Base-by-base conservation (phyloP, 92 coral and sea anemone genomes). In the Umimayanthus chanpuru region DNA sequence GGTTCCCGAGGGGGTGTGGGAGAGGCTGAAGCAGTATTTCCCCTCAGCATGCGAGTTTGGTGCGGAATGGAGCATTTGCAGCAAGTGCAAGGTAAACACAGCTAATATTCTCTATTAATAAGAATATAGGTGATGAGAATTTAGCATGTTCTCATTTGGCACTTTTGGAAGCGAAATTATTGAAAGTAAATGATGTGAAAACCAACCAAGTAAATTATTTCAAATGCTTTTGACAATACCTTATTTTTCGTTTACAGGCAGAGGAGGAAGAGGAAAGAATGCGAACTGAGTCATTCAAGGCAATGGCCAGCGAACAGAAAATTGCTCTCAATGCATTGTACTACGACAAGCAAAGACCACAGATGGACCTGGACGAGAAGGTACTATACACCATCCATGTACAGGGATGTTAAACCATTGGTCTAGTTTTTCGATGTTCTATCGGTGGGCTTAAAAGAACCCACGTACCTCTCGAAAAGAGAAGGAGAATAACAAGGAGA, bases 341-440 rank as follows among this genome's bases (percentile, higher is more conserved):
- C 73, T 88, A 85, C 73, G 96, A 97, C 23, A 91, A 91, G 74
- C 93, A 93, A 67, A 94, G 99, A 88, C 99, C 99, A 11, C 85
- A 88, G 9, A 67, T 95, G 25, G 90, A 88, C 72, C 77, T 61
- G 74, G 93, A 89, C 15, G 43, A 76, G 9, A 82, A 72, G 65
- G 67, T 61, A 61, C 25, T 61, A 6, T 20, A 21, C 21, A 56
- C 64, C 2, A n/a, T n/a, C n/a, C n/a, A n/a, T n/a, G n/a, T n/a
- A n/a, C n/a, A n/a, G n/a, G n/a, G n/a, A n/a, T n/a, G n/a, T n/a
- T n/a, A n/a, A n/a, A n/a, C n/a, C n/a, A n/a, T n/a, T n/a, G n/a
- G n/a, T n/a, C n/a, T n/a, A n/a, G n/a, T n/a, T n/a, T n/a, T n/a
- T n/a, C n/a, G n/a, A n/a, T n/a, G n/a, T n/a, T n/a, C n/a, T n/a